Base-by-base conservation (phyloP, 37 sponge, comb jelly and placozoan species). In the Bolinopsis microptera region DNA sequence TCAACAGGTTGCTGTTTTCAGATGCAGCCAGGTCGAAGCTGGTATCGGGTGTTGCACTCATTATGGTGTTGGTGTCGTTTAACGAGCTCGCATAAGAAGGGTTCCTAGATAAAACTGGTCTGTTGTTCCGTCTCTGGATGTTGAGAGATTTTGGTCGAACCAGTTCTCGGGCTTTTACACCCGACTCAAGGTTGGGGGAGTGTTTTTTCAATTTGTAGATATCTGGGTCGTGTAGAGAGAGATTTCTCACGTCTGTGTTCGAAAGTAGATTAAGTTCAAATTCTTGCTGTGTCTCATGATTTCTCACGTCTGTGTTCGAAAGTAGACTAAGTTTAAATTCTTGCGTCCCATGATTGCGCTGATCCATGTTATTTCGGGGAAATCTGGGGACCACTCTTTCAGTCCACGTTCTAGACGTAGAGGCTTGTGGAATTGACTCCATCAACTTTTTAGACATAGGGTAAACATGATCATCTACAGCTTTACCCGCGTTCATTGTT, bases 51-150 rank as follows among this genome's bases (percentile, higher is more conserved):
- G 75, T 72, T 30, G 26, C 75, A 72, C 75, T 72, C 75, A 72
- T 72, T 2, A 72, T 72, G n/a, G 75, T 72, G 61, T 13, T 48
- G 61, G 61, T 48, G 61, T 48, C 61, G 75, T 72, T 72, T 28
- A 72, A 28, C 3, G 75, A 72, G 75, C 75, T 72, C 75, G 5
- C 75, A 21, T 72, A 72, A 21, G 31, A 30, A 21, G 75, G 31
- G 31, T 72, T 72, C 75, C 75, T 72, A n/a, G 75, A n/a, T 2
- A 72, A 23, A 13, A 13, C 13, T 5, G 61, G 61, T 18, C 61
- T 5, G 9, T 48, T 5, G 61, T 5, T 13, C 18, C 75, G 26
- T n/a, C 31, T n/a, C 31, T 72, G 75, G 5, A n/a, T 2, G 75
- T 72, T 72, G 3, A 72, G 26, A 72, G 31, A 30, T n/a, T 28